These are phyloP conservation scores for Mustela lutreola DNA, from an alignment of 2,113 vertebrate genomes.

Conservation along the genomic window DNA sequence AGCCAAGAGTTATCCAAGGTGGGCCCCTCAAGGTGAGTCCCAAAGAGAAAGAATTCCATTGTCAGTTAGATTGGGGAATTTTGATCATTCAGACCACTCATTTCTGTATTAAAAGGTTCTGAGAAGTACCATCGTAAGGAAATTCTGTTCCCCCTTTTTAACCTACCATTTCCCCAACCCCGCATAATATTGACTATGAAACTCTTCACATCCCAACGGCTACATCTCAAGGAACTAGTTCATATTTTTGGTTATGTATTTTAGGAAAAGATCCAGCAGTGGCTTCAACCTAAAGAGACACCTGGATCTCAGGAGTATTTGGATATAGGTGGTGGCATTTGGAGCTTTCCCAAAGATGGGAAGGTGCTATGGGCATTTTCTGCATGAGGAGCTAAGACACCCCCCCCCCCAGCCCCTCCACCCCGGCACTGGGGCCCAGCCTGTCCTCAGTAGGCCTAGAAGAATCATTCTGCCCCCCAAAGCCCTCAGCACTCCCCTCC, in stretches of 20 bases:
- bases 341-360: neutral
- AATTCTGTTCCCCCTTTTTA: neutral
- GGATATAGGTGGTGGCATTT: neutral
- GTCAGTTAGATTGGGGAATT: neutral
- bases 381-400: no score
- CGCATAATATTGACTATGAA: neutral
- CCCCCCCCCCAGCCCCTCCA: no score
- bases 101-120: slow-evolving; percentile 37
- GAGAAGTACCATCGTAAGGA: neutral
- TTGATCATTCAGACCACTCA: neutral
- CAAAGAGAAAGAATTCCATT: neutral
- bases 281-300: neutral
- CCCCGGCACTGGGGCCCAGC: neutral
- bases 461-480: neutral
- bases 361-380: neutral
- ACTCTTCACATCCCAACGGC: neutral
- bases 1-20: neutral
- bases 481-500: neutral
- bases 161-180: neutral
- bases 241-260: neutral
- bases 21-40: neutral
- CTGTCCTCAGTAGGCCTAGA: neutral
- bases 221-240: neutral
- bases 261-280: slow-evolving; percentile 37
- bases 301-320: neutral